A percentile compares a stretch with the other conserved stretches of the same genome.
Conservation (phyloP, 30 jellyfish, hydroid and myxozoan species). For the Aurelia coerulea region DNA sequence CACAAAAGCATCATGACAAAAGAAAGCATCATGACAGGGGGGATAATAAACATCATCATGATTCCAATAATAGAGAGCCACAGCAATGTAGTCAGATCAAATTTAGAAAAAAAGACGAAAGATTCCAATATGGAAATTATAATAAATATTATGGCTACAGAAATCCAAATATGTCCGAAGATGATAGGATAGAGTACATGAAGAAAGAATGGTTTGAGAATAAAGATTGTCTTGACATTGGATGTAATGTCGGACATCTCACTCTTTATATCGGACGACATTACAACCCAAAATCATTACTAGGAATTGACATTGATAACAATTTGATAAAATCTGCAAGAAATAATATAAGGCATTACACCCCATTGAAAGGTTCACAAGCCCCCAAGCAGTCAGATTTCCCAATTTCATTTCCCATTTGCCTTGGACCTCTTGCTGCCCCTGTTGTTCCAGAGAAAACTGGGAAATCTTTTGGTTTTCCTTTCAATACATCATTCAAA, state of each 20-base stretch:
- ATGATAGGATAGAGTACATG: conserved; percentile 68
- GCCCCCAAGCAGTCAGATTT: conserved; percentile 78
- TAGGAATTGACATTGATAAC: conserved; percentile 90
- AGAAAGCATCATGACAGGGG: neutral
- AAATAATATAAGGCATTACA: conserved; percentile 61
- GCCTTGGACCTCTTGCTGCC: conserved; percentile 91
- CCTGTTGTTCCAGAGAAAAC: conserved; percentile 36
- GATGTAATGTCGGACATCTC: conserved; percentile 92
- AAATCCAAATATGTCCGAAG: conserved; percentile 78
- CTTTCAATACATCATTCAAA: conserved; percentile 62
- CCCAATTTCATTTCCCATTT: conserved; percentile 81
- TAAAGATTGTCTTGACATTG: conserved; percentile 87
- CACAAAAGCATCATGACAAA: neutral
- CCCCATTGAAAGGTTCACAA: conserved; percentile 36
- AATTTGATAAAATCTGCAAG: conserved; percentile 72
- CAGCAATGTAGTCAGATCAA: neutral
- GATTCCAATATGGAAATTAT: conserved; percentile 84
- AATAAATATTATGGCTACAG: conserved; percentile 82
- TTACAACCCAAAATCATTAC: conserved; percentile 69
- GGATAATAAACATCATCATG: neutral
- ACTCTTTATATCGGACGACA: conserved; percentile 77
- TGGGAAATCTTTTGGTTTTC: conserved; percentile 69
- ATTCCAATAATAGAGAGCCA: neutral
- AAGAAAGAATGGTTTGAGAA: conserved; percentile 86
- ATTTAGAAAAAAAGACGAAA: conserved; percentile 63